Evolutionary conservation across 2,113 vertebrate genomes (phyloP).

Genomic region (Cephalopterus ornatus): DNA sequence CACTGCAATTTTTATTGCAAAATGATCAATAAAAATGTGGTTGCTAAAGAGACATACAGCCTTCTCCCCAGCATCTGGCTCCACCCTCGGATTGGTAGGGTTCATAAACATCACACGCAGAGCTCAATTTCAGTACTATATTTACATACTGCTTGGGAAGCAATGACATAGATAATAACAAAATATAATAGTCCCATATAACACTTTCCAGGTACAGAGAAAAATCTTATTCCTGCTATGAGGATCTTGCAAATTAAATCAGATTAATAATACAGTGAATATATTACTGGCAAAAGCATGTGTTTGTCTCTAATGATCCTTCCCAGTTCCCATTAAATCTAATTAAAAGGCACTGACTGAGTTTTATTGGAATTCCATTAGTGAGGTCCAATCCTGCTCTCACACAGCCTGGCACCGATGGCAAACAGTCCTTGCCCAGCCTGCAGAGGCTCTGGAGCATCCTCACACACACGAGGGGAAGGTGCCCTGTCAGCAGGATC

Average conservation of each 20-base stretch:
- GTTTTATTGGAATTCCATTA: constrained; percentile 50
- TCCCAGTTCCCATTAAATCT: constrained; percentile 33
- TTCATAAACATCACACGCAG: not conserved
- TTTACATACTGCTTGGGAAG: not conserved
- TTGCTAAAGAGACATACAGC: not conserved
- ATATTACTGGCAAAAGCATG: constrained; percentile 34
- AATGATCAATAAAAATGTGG: not conserved
- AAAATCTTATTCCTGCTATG: not conserved
- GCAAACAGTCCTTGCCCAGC: not conserved
- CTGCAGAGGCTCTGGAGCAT: not conserved
- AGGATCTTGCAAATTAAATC: constrained; percentile 26
- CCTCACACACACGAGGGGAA: not conserved
- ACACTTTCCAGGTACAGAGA: not conserved
- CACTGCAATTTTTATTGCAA: not conserved
- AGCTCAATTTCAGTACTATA: not conserved
- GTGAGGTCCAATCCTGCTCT: not conserved
- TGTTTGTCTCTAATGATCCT: constrained; percentile 46
- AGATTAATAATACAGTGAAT: constrained; percentile 4
- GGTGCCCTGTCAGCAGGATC: not conserved
- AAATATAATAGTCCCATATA: not conserved
- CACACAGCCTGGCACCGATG: fast-evolving
- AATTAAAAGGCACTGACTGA: constrained; percentile 41
- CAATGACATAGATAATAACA: not conserved
- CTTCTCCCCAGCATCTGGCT: not conserved
- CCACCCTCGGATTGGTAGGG: not conserved